phyloP scores from a whole-genome alignment of 2,888 invertebrate genomes.

The Stegophylla sp. region DNA sequence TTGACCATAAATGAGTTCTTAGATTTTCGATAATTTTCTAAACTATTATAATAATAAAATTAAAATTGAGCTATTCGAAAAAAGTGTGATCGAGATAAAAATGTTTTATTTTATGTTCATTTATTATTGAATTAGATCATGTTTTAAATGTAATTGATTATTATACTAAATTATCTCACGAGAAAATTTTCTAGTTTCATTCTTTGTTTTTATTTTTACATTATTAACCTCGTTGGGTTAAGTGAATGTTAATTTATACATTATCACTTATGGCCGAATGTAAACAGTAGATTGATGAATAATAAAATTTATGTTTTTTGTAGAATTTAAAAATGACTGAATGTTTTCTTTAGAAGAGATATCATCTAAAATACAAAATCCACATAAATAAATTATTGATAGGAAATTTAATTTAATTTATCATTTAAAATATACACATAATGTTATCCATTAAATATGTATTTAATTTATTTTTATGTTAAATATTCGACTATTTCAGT shows the following conservation, averaged over 20 bases:
- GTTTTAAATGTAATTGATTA: background rate
- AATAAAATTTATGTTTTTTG: background rate
- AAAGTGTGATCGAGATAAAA: no score
- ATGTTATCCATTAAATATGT: no score
- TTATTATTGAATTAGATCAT: background rate
- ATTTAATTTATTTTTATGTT: no score
- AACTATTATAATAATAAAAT: no score
- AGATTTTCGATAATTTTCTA: no score
- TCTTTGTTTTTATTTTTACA: constrained; percentile 1
- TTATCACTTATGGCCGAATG: background rate
- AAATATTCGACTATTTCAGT: background rate
- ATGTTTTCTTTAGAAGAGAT: background rate
- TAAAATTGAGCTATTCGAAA: no score
- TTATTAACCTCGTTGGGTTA: constrained; percentile 23
- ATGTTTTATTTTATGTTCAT: no score
- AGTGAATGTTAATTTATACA: constrained; percentile 22
- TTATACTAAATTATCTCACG: background rate
- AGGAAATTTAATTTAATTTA: background rate
- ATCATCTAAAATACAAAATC: background rate
- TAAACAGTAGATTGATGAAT: background rate
- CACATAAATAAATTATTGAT: no score
- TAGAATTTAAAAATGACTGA: constrained; percentile 8
- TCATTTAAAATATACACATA: no score
- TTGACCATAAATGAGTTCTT: no score
- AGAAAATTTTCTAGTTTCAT: background rate